phyloP scores from a whole-genome alignment of 2,797 vertebrate genomes.

The Zalophus californianus region DNA sequence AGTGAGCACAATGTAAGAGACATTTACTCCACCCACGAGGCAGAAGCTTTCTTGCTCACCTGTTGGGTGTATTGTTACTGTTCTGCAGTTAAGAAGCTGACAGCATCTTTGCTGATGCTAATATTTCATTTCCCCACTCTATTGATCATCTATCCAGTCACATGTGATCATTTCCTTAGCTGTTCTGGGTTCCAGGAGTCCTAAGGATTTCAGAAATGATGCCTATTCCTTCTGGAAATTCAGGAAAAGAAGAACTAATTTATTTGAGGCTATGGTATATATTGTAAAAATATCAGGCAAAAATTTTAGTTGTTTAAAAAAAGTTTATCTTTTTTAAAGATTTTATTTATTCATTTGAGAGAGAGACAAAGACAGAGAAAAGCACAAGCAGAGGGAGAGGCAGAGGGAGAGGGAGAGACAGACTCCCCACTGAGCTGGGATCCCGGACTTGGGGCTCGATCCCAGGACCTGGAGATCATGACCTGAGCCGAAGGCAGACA shows the following conservation, averaged over 20 bases:
- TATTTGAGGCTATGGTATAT: neutral
- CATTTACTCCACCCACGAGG: fast-evolving
- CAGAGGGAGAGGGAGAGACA: too few relatives aligned
- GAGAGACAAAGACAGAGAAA: too few relatives aligned
- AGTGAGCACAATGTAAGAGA: fast-evolving
- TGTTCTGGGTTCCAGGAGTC: neutral
- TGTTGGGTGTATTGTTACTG: fast-evolving
- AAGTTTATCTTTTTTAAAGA: neutral
- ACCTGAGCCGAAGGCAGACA: too few relatives aligned
- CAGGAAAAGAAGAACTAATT: neutral
- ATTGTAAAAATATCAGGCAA: neutral
- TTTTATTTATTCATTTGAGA: too few relatives aligned
- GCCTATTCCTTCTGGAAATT: neutral
- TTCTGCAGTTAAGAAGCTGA: fast-evolving
- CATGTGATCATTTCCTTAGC: neutral
- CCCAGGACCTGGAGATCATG: too few relatives aligned
- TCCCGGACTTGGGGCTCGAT: too few relatives aligned
- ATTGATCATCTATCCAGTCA: neutral
- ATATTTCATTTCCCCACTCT: too few relatives aligned
- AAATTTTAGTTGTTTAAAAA: neutral
- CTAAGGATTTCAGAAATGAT: neutral
- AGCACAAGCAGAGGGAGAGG: too few relatives aligned
- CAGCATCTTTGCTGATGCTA: fast-evolving
- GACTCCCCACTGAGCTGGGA: too few relatives aligned
- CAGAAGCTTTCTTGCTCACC: fast-evolving